These are phyloP conservation scores for Eilema griseolum DNA, from an alignment of 2,888 invertebrate genomes.

Conservation along the genomic window DNA sequence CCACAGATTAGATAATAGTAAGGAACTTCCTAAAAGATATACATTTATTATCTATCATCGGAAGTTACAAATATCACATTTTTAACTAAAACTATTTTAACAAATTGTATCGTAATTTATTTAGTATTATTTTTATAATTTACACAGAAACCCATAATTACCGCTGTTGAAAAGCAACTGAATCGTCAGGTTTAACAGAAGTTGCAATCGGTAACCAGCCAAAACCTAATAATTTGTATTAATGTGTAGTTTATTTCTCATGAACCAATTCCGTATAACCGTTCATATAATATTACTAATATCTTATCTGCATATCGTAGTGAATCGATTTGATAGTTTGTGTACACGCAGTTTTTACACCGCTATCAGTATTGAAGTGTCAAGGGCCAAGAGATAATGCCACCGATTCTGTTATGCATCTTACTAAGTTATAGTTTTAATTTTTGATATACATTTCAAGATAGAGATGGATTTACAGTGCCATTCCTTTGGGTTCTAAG, in stretches of 20 bases:
- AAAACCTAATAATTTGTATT: background rate
- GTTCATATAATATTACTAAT: background rate
- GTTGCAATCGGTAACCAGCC: too few species aligned
- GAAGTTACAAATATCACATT: too few species aligned
- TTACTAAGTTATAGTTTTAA: background rate
- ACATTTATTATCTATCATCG: too few species aligned
- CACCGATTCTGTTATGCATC: background rate
- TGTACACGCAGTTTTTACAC: conserved; percentile 4
- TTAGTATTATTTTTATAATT: too few species aligned
- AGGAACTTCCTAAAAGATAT: background rate
- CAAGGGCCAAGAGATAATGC: background rate
- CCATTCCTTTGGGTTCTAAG: too few species aligned
- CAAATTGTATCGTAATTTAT: too few species aligned
- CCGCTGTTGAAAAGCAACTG: too few species aligned
- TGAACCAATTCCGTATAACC: background rate
- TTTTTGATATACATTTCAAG: too few species aligned
- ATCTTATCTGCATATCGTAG: background rate
- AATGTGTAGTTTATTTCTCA: background rate
- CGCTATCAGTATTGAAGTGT: conserved; percentile 2
- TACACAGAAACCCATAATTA: too few species aligned
- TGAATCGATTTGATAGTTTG: conserved; percentile 4
- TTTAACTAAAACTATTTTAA: too few species aligned
- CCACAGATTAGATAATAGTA: background rate
- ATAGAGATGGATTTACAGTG: too few species aligned
- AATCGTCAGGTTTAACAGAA: too few species aligned